phyloP scores from a whole-genome alignment of 23 tunicate genomes.

The Clavelina lepadiformis region DNA sequence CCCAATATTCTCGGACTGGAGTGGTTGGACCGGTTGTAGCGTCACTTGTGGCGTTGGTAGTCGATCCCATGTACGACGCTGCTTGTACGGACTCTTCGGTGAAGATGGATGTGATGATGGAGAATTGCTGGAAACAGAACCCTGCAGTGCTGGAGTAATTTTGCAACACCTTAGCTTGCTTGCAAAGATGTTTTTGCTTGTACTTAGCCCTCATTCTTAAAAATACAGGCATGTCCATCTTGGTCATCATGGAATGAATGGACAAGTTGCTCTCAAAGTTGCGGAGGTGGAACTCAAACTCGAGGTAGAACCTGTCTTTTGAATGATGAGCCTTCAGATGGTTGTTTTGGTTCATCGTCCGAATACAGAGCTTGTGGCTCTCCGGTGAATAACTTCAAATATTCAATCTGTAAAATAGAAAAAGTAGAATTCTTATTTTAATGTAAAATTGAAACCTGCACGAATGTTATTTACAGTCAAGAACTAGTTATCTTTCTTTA shows the following conservation, averaged over 20 bases:
- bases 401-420: too few relatives aligned
- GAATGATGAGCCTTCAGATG: conserved; percentile 18
- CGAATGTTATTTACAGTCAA: too few relatives aligned
- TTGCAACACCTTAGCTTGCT: background rate
- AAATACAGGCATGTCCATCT: conserved; percentile 44
- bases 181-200: background rate
- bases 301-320: conserved; percentile 38
- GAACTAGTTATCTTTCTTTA: too few relatives aligned
- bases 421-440: too few relatives aligned
- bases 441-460: background rate
- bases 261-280: conserved; percentile 41
- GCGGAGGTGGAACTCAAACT: conserved; percentile 33
- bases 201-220: background rate
- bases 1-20: conserved; percentile 46
- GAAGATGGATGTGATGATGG: conserved; percentile 46
- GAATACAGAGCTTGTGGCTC: background rate
- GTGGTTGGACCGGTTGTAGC: conserved; percentile 22
- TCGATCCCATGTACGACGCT: conserved; percentile 21
- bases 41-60: conserved; percentile 54
- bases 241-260: conserved; percentile 66
- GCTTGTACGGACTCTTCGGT: conserved; percentile 32
- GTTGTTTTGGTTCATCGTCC: conserved; percentile 12
- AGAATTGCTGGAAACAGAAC: background rate
- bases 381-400: too few relatives aligned
- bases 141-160: conserved; percentile 21